phyloP scores from a whole-genome alignment of 23 tunicate species.

The Styela plicata region DNA sequence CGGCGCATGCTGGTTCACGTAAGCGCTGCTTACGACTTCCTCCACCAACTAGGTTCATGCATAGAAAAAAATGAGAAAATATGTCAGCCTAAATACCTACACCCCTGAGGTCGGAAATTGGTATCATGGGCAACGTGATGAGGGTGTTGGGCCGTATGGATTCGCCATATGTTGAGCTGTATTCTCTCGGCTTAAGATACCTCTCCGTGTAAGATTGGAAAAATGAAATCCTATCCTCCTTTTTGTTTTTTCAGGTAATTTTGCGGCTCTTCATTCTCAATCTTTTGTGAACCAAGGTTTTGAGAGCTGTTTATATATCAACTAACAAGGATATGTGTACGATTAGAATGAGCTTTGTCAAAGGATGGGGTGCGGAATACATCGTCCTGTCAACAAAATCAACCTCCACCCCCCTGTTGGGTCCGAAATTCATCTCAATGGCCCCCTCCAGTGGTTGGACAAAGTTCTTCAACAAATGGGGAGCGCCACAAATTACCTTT shows the following conservation, averaged over 20 bases:
- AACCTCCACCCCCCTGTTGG: conserved; percentile 98
- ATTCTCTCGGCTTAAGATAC: no score
- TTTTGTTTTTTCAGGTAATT: conserved; percentile 55
- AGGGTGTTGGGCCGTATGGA: no score
- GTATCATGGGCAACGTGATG: no score
- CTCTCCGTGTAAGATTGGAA: no score
- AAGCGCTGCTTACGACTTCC: no score
- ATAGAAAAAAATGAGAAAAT: no score
- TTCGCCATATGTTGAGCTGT: no score
- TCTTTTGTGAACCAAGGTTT: conserved; percentile 96
- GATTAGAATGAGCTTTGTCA: conserved; percentile 97
- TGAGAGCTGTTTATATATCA: conserved; percentile 89
- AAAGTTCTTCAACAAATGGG: conserved; percentile 96
- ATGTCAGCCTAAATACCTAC: no score
- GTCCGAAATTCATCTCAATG: conserved; percentile 97
- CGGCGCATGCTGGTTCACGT: no score
- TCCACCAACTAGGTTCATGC: no score
- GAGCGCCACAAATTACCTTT: conserved; percentile 75
- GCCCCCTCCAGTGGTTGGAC: conserved; percentile 98
- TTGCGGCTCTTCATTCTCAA: conserved; percentile 90
- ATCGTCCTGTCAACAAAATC: conserved; percentile 86
- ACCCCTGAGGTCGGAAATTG: no score
- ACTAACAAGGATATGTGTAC: conserved; percentile 94
- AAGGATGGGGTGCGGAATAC: conserved; percentile 99
- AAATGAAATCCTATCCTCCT: no score